These are phyloP conservation scores for Drosophila anceps DNA, from an alignment of 2,888 invertebrate genomes.

Conservation along the genomic window DNA sequence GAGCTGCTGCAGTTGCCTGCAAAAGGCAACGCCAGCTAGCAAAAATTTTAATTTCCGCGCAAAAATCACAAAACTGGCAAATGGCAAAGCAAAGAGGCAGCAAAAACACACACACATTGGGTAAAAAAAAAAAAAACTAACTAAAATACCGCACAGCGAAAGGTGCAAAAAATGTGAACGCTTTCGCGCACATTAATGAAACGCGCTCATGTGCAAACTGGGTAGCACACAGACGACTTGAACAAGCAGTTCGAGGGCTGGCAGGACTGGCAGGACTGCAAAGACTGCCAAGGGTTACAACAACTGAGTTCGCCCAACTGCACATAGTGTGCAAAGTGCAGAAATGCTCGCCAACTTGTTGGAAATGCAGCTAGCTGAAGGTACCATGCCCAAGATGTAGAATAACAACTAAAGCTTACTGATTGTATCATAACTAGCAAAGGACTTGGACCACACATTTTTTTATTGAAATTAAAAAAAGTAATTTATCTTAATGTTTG, in stretches of 20 bases:
- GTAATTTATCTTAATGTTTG: no score
- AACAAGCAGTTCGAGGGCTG: constrained; percentile 9
- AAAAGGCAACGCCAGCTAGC: constrained; percentile 52
- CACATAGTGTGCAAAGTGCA: constrained; percentile 19
- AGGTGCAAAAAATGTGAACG: constrained; percentile 65
- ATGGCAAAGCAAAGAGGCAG: constrained; percentile 62
- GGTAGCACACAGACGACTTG: constrained; percentile 27
- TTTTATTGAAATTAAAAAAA: no score
- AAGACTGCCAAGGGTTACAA: constrained; percentile 6
- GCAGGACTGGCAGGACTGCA: not conserved
- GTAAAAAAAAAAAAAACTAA: constrained; percentile 14
- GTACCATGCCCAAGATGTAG: not conserved
- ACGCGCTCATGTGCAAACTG: constrained; percentile 51
- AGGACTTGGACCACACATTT: not conserved
- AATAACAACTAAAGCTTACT: not conserved
- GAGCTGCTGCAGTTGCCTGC: constrained; percentile 38
- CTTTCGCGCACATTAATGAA: constrained; percentile 70
- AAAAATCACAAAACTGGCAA: constrained; percentile 65
- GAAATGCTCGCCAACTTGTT: not conserved
- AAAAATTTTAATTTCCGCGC: constrained; percentile 80
- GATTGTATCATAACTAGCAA: not conserved
- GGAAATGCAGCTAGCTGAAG: not conserved
- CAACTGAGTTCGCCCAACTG: constrained; percentile 9
- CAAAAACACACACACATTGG: constrained; percentile 5
- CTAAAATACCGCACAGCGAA: constrained; percentile 40